A percentile compares a stretch with the other conserved stretches of the same genome.
These are phyloP conservation scores for Furcifer pardalis DNA, from an alignment of 2,797 vertebrate species.

Conservation along the genomic window DNA sequence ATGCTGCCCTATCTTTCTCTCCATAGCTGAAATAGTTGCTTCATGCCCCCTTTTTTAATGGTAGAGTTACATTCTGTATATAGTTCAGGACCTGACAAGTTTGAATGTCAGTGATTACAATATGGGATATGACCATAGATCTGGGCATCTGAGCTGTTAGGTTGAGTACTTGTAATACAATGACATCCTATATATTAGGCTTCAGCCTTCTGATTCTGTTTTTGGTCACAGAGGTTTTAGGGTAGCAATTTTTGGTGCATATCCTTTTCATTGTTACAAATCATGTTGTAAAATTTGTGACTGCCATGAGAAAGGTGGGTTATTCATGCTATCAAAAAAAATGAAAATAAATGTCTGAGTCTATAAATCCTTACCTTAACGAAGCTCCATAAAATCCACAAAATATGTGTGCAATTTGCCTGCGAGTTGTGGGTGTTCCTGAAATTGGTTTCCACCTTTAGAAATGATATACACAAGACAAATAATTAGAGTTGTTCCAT, in stretches of 20 bases:
- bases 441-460: constrained; percentile 16
- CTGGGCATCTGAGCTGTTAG: background rate
- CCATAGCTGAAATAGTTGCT: background rate
- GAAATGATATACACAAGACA: constrained; percentile 28
- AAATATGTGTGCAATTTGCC: constrained; percentile 45
- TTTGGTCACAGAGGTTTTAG: background rate
- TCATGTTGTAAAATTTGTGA: too few species aligned
- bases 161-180: background rate
- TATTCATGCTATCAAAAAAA: too few species aligned
- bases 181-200: background rate
- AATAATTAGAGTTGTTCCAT: constrained; percentile 42
- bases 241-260: background rate
- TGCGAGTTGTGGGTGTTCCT: background rate
- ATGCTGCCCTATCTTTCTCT: background rate
- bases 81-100: background rate
- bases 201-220: background rate
- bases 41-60: background rate
- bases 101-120: background rate
- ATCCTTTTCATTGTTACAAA: too few species aligned
- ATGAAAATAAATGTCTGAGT: background rate
- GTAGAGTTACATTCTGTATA: background rate
- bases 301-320: too few species aligned
- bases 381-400: background rate
- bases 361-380: background rate
- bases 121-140: background rate